These are phyloP conservation scores for Rostratula benghalensis DNA, from an alignment of 2,113 vertebrate genomes.

Conservation along the genomic window DNA sequence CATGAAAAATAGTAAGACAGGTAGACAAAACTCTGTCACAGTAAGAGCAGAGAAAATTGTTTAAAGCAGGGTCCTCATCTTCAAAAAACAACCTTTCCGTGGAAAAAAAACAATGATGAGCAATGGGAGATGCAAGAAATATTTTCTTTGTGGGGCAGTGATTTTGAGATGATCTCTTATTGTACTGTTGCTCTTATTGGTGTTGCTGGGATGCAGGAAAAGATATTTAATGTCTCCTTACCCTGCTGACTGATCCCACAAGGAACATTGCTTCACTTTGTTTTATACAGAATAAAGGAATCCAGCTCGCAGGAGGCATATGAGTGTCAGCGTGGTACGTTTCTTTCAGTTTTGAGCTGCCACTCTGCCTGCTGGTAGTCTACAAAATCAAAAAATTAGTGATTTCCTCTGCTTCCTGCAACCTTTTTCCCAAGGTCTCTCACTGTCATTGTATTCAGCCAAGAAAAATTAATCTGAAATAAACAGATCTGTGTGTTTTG, in stretches of 20 bases:
- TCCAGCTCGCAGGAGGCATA: background rate
- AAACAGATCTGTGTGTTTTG: background rate
- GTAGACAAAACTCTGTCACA: background rate
- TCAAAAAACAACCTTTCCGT: rapidly evolving
- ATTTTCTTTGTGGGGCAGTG: background rate
- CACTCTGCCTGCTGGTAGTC: background rate
- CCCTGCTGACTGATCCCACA: background rate
- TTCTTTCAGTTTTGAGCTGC: background rate
- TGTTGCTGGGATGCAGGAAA: background rate
- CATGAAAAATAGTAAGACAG: background rate
- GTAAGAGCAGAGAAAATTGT: background rate
- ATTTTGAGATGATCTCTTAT: background rate
- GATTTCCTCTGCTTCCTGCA: background rate
- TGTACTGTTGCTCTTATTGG: background rate
- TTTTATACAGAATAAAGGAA: background rate
- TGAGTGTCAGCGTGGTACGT: background rate
- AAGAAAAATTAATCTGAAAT: background rate
- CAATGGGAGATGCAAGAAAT: background rate
- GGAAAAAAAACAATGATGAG: rapidly evolving
- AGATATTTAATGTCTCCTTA: background rate
- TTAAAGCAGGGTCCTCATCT: background rate
- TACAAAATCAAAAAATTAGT: background rate
- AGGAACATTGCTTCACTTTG: background rate
- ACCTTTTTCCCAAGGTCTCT: background rate
- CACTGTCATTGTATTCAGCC: rapidly evolving